Evolutionary conservation across 37 sponge, comb jelly and placozoan species (phyloP), one percentile per base, ranked within the genome.

Genomic region (Mnemiopsis leidyi): DNA sequence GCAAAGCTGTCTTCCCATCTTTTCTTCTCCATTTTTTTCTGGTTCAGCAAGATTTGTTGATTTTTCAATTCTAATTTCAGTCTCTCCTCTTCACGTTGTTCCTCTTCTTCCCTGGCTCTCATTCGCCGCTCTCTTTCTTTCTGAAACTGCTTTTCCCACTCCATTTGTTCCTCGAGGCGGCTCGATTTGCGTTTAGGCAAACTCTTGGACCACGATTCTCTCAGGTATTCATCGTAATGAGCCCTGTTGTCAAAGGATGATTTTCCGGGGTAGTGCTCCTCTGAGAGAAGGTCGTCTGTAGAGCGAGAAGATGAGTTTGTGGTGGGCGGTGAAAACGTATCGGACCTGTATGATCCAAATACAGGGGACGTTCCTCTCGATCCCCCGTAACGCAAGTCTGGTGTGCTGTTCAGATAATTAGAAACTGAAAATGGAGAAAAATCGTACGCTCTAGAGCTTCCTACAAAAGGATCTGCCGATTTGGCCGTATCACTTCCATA

Each of bases 41-140:
- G 79, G 35, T 32, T 26, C 33, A 34, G 32, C 32, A 16, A 13
- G 32, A 31, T 26, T 32, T 77, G 35, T 28, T 32, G 32, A 26
- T 20, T 77, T 18, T 77, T 26, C 18, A 26, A 32, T 77, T 77
- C 79, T 20, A 77, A 3, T 39, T 26, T 85, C 48, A 36, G 0
- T 21, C 35, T 85, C 90, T 85, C 90, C 30, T 40, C 61, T 61
- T 85, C 90, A 24, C 39, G 33, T 61, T 29, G 21, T 85, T 40
- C 61, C 9, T 85, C 90, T 33, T 40, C 61, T 40, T 85, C 90
- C 23, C 90, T 85, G 0, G 24, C 90, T 85, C 35, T 85, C 48
- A 39, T 40, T 23, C 48, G 38, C 48, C 61, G 1, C 90, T 85
- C 90, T 2, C 61, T 85, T n/a, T 85, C 90, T 13, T 25, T 36